phyloP scores from a whole-genome alignment of 2,113 vertebrate genomes.

The Misgurnus anguillicaudatus region DNA sequence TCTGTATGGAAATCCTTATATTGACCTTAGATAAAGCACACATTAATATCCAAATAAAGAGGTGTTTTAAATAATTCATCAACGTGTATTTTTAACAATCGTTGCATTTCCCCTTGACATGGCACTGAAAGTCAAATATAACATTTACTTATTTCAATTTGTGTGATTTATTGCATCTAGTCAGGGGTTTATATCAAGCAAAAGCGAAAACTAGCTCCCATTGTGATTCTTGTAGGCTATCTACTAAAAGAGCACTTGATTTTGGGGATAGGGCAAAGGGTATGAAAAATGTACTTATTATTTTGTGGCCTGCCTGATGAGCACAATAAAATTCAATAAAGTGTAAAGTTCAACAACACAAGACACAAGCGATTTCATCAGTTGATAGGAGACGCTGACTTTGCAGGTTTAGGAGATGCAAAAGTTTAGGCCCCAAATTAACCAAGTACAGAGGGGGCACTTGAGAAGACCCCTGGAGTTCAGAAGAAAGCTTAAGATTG shows the following conservation, averaged over 20 bases:
- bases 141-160: not conserved
- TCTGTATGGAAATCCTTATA: no score
- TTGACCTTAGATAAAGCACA: no score
- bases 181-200: conserved; percentile 1
- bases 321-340: no score
- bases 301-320: conserved; percentile 14
- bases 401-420: conserved; percentile 15
- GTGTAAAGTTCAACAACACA: not conserved
- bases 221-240: not conserved
- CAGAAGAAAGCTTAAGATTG: conserved; percentile 62
- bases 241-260: no score
- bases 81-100: not conserved
- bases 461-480: conserved; percentile 42
- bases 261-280: not conserved
- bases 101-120: not conserved
- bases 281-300: not conserved
- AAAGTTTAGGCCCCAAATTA: not conserved
- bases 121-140: not conserved
- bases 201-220: not conserved
- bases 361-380: not conserved
- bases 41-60: no score
- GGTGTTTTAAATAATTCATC: no score
- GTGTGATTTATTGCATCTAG: conserved; percentile 25
- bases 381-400: not conserved
- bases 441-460: conserved; percentile 34